Evolutionary conservation across 2,797 vertebrate genomes (phyloP).

Genomic region (Geotrypetes seraphini): DNA sequence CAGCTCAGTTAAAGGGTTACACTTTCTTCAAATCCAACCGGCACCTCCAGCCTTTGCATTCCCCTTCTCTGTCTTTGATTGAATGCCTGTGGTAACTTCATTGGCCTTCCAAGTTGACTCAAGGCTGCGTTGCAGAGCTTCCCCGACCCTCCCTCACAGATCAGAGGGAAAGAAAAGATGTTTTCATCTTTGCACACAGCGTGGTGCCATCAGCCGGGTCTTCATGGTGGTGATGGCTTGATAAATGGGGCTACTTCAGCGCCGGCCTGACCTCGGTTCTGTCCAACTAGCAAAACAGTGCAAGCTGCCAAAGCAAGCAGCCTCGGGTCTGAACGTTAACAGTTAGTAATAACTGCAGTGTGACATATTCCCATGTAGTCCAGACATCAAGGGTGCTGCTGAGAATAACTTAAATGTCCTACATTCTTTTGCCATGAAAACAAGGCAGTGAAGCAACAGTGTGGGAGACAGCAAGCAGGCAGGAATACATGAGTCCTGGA

Average conservation of each 20-base stretch:
- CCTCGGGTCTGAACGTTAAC: constrained; percentile 43
- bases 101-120: constrained; percentile 7
- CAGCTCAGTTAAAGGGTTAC: neutral
- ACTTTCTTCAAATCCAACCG: constrained; percentile 1
- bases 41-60: neutral
- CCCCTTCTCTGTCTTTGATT: neutral
- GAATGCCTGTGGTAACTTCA: neutral
- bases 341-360: constrained; percentile 43
- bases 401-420: constrained; percentile 52
- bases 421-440: constrained; percentile 57
- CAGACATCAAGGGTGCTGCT: constrained; percentile 57
- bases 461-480: constrained; percentile 38
- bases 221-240: constrained; percentile 16
- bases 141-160: constrained; percentile 1
- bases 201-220: constrained; percentile 16
- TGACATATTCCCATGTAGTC: constrained; percentile 49
- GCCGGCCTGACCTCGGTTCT: constrained; percentile 24
- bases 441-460: constrained; percentile 20
- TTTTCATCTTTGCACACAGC: neutral
- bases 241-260: constrained; percentile 18
- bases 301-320: constrained; percentile 50
- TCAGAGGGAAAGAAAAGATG: constrained; percentile 1
- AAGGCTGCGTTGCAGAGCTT: constrained; percentile 1
- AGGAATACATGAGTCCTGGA: constrained; percentile 8
- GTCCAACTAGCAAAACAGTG: constrained; percentile 42